Percentiles rank a stretch among this genome's conserved stretches.
Evolutionary conservation across 2,888 invertebrate species (phyloP).

Genomic region (Andrena marginata): DNA sequence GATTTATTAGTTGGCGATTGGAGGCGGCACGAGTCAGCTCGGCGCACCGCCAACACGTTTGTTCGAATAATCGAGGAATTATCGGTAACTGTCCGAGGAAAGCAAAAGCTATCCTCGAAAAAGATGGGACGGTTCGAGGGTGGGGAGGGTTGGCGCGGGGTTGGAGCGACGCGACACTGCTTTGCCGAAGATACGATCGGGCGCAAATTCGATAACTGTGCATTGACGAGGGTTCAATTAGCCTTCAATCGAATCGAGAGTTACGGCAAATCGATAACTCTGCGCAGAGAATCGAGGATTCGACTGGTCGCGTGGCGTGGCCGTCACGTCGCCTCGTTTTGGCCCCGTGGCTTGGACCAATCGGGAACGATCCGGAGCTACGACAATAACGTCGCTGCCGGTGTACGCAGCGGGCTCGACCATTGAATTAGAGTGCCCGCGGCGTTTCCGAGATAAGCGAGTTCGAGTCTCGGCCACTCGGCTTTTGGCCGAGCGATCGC

Average conservation of each 20-base stretch:
- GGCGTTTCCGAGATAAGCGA: constrained; percentile 61
- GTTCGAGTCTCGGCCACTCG: constrained; percentile 53
- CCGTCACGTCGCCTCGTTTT: constrained; percentile 29
- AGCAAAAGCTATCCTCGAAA: background rate
- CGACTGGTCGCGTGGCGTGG: constrained; percentile 9
- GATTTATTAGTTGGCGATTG: background rate
- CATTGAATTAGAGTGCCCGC: constrained; percentile 64
- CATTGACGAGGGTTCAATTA: constrained; percentile 46
- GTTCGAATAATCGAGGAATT: background rate
- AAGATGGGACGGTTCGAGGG: background rate
- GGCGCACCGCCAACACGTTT: too few relatives aligned
- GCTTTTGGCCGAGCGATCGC: constrained; percentile 61
- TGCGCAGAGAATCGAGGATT: constrained; percentile 28
- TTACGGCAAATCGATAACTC: constrained; percentile 40
- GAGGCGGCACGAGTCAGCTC: background rate
- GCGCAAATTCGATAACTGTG: constrained; percentile 35
- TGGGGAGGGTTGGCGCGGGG: too few relatives aligned
- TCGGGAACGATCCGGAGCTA: constrained; percentile 15
- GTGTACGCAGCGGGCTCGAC: constrained; percentile 51
- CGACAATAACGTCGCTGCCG: constrained; percentile 67
- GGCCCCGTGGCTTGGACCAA: constrained; percentile 8
- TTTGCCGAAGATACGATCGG: constrained; percentile 1
- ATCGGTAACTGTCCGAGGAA: background rate
- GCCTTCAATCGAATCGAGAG: constrained; percentile 50
- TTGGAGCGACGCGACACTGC: too few relatives aligned